A percentile compares a stretch with the other conserved stretches of the same genome.
These are phyloP conservation scores for Periparus ater DNA, from an alignment of 2,797 vertebrate species.

Conservation along the genomic window DNA sequence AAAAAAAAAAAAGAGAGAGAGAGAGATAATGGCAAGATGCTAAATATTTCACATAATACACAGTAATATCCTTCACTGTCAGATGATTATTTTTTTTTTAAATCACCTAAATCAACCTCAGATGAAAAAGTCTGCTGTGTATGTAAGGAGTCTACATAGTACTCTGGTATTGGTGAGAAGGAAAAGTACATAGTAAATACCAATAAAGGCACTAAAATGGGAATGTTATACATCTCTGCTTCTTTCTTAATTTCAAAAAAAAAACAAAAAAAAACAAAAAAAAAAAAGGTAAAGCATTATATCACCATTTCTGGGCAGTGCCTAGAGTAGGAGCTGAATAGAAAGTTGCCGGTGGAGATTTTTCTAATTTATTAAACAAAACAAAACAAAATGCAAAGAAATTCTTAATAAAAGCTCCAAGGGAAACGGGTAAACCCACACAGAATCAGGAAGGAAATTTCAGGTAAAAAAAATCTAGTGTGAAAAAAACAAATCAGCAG, in stretches of 20 bases:
- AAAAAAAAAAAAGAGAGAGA: not conserved
- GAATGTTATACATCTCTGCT: not conserved
- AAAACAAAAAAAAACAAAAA: not conserved
- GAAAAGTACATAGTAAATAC: not conserved
- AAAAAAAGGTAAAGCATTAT: not conserved
- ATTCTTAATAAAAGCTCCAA: not conserved
- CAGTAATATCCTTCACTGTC: not conserved
- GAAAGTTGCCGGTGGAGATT: not conserved
- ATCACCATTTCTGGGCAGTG: not conserved
- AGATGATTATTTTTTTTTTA: not conserved
- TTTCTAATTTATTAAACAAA: not conserved
- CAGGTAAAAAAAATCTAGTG: not conserved
- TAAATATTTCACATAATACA: not conserved
- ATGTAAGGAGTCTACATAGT: not conserved
- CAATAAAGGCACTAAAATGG: not conserved
- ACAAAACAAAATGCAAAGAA: not conserved
- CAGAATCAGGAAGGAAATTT: not conserved
- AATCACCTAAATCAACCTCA: not conserved
- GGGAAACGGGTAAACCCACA: not conserved
- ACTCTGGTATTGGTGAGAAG: not conserved
- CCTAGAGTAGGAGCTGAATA: not conserved
- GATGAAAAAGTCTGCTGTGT: not conserved
- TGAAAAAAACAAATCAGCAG: constrained; percentile 26
- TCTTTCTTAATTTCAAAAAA: not conserved
- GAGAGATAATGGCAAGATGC: not conserved